A percentile compares a stretch with the other conserved stretches of the same genome.
Conservation (phyloP, 2,888 invertebrate species). For the Pristionchus japonicus region DNA sequence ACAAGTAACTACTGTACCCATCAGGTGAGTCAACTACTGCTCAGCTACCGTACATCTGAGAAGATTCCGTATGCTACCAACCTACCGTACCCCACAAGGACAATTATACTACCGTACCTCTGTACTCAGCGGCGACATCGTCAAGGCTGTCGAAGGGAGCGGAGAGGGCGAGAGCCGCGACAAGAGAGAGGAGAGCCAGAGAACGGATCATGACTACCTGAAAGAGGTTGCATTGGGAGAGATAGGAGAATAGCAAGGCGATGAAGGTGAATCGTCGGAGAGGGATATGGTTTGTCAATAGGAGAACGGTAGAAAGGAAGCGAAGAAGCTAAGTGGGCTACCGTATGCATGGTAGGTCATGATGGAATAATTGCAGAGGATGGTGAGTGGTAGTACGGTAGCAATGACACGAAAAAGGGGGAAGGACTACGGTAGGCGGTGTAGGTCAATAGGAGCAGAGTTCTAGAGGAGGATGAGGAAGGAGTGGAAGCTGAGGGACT, state of each 20-base stretch:
- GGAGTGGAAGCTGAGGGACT: neutral
- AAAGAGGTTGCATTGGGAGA: constrained; percentile 42
- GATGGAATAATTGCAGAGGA: constrained; percentile 43
- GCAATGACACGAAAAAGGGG: neutral
- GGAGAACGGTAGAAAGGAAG: neutral
- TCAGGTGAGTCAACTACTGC: no score
- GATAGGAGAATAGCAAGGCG: neutral
- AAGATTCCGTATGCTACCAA: no score
- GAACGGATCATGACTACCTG: constrained; percentile 39
- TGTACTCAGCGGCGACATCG: constrained; percentile 70
- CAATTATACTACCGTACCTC: constrained; percentile 50
- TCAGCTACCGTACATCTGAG: neutral
- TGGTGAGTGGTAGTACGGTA: no score
- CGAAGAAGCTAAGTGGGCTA: constrained; percentile 23
- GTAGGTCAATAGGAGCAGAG: neutral
- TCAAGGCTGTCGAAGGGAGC: constrained; percentile 63
- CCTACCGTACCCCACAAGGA: neutral
- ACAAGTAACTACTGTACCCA: constrained; percentile 36
- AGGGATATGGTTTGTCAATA: neutral
- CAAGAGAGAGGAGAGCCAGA: constrained; percentile 53
- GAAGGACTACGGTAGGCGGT: neutral
- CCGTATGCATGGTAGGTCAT: neutral
- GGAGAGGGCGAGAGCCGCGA: constrained; percentile 57
- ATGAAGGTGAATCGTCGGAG: neutral
- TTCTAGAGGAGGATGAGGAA: neutral